These are phyloP conservation scores for Standfussiana lucernea DNA, from an alignment of 2,888 invertebrate genomes.

Conservation along the genomic window DNA sequence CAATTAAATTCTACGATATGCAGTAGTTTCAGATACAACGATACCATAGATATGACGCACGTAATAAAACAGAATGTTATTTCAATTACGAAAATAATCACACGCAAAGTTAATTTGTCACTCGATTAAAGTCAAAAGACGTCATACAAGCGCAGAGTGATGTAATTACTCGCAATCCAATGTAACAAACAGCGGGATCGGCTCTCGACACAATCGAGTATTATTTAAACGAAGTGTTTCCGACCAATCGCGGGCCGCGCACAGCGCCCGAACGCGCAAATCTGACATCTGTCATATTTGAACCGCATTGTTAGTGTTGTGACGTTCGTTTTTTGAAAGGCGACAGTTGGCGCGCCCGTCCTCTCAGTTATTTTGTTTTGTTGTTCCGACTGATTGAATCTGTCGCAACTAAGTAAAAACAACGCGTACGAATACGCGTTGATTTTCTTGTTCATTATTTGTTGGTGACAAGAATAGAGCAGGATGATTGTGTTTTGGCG, in stretches of 20 bases:
- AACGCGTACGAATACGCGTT: slow-evolving; percentile 55
- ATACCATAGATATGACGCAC: slow-evolving; percentile 30
- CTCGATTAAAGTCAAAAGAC: slow-evolving; percentile 83
- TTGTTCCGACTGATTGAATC: slow-evolving; percentile 81
- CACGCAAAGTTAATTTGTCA: slow-evolving; percentile 81
- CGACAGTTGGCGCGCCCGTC: slow-evolving; percentile 85
- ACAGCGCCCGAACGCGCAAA: slow-evolving; percentile 73
- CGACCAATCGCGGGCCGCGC: slow-evolving; percentile 75
- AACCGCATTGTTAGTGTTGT: slow-evolving; percentile 78
- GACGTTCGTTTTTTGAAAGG: slow-evolving; percentile 83
- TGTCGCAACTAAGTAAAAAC: slow-evolving; percentile 70
- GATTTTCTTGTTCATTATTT: slow-evolving; percentile 62
- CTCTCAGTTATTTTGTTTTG: slow-evolving; percentile 73
- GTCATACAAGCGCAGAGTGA: slow-evolving; percentile 75
- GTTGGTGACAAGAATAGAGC: slow-evolving; percentile 56
- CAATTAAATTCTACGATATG: slow-evolving; percentile 57
- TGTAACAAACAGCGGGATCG: slow-evolving; percentile 77
- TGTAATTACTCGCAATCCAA: slow-evolving; percentile 83
- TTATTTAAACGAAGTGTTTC: slow-evolving; percentile 76
- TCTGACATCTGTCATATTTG: slow-evolving; percentile 88
- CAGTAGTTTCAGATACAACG: slow-evolving; percentile 28
- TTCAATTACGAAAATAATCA: slow-evolving; percentile 72
- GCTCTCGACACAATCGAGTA: slow-evolving; percentile 72
- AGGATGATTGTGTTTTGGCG: slow-evolving; percentile 37
- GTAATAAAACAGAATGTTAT: slow-evolving; percentile 44